A percentile compares a stretch with the other conserved stretches of the same genome.
phyloP scores from a whole-genome alignment of 2,888 invertebrate species.

The Phrixothrix hirtus region DNA sequence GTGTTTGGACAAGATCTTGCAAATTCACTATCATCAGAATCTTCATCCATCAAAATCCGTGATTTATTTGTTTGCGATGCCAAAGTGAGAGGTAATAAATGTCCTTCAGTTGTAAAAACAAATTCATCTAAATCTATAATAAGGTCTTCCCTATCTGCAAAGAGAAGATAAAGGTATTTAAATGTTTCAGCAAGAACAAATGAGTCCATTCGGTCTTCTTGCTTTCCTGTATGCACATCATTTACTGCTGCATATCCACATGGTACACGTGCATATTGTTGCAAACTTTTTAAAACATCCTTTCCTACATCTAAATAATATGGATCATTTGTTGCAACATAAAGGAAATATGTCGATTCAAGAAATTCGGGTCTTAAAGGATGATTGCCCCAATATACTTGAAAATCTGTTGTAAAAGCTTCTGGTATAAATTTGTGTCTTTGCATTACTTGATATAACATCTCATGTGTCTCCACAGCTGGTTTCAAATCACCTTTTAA shows the following conservation, averaged over 20 bases:
- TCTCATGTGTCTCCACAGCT: conserved; percentile 98
- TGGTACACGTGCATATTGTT: conserved; percentile 87
- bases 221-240: conserved; percentile 75
- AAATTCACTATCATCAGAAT: conserved; percentile 64
- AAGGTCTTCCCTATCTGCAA: conserved; percentile 84
- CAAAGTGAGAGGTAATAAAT: conserved; percentile 86
- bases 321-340: conserved; percentile 92
- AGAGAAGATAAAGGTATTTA: conserved; percentile 93
- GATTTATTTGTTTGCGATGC: conserved; percentile 66
- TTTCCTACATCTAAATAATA: conserved; percentile 94
- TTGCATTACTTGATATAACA: conserved; percentile 98
- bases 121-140: conserved; percentile 83
- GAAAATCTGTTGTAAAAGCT: conserved; percentile 95
- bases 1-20: conserved; percentile 82
- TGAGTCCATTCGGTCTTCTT: conserved; percentile 98
- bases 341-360: conserved; percentile 96
- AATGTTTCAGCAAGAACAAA: conserved; percentile 97
- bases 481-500: conserved; percentile 87
- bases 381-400: conserved; percentile 98
- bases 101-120: conserved; percentile 92
- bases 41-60: conserved; percentile 57
- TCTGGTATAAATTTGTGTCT: conserved; percentile 97
- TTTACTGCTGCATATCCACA: conserved; percentile 99
- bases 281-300: conserved; percentile 83
- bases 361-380: conserved; percentile 96